Evolutionary conservation across 2,113 vertebrate species (phyloP).

Genomic region (Turdus rufiventris): DNA sequence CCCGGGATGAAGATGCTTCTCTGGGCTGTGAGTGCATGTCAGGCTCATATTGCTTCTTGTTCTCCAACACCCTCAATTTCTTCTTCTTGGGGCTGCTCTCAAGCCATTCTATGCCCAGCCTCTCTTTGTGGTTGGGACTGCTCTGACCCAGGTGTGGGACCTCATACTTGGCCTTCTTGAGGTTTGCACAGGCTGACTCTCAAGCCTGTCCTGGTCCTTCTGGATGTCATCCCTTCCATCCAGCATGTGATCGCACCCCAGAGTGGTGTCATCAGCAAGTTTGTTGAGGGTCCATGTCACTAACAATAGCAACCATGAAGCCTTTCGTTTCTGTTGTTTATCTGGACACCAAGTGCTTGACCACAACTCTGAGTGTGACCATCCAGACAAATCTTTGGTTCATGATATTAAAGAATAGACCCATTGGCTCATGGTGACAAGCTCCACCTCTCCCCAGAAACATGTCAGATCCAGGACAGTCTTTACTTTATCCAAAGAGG

Average conservation of each 20-base stretch:
- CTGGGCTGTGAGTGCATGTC: not conserved
- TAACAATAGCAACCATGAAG: fast-evolving
- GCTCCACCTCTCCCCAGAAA: not conserved
- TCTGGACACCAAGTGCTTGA: not conserved
- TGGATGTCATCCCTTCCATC: not conserved
- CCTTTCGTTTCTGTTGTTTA: fast-evolving
- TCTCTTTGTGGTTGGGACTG: not conserved
- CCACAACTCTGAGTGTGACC: not conserved
- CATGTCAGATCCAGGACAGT: not conserved
- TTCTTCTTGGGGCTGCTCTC: not conserved
- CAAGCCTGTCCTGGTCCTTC: not conserved
- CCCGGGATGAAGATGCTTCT: not conserved
- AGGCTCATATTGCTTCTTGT: fast-evolving
- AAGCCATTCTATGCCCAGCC: not conserved
- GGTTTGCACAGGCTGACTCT: not conserved
- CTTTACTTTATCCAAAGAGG: not conserved
- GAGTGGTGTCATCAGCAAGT: not conserved
- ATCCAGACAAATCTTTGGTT: not conserved
- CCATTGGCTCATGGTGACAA: not conserved
- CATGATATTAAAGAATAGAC: not conserved
- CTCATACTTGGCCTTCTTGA: not conserved
- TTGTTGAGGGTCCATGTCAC: not conserved
- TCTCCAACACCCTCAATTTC: not conserved
- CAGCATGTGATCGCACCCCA: fast-evolving
- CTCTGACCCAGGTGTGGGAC: not conserved